These are phyloP conservation scores for Entosphenus tridentatus DNA, from an alignment of 2,113 vertebrate genomes.

Conservation along the genomic window DNA sequence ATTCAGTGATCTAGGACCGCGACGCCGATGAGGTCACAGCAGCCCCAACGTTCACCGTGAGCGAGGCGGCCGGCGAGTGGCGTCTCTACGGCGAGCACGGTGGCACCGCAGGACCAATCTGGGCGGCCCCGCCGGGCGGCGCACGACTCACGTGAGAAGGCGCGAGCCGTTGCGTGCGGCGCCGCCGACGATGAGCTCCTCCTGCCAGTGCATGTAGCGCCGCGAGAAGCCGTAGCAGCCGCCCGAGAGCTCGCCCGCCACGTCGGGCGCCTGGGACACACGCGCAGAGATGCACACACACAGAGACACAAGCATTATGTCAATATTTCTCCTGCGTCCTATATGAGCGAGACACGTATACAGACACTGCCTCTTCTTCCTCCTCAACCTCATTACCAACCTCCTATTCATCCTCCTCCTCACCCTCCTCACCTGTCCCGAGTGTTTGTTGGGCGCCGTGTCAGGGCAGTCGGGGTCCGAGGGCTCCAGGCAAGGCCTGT, in stretches of 20 bases:
- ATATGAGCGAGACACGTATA: too few species aligned
- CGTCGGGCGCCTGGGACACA: constrained; percentile 35
- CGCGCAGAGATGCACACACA: too few species aligned
- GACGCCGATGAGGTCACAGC: too few species aligned
- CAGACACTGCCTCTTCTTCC: too few species aligned
- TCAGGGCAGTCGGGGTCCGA: constrained; percentile 52
- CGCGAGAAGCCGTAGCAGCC: constrained; percentile 89
- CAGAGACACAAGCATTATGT: too few species aligned
- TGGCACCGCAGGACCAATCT: too few species aligned
- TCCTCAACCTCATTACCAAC: background rate
- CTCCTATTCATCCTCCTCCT: background rate
- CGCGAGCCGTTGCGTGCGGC: constrained; percentile 13
- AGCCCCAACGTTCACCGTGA: too few species aligned
- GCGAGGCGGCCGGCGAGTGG: too few species aligned
- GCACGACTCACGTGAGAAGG: background rate
- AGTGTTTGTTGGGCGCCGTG: constrained; percentile 62
- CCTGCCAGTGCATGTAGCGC: constrained; percentile 98
- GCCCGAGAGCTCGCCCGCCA: constrained; percentile 40
- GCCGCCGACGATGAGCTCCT: constrained; percentile 76
- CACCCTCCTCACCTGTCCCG: constrained; percentile 20
- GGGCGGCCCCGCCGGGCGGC: too few species aligned
- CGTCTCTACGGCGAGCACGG: too few species aligned
- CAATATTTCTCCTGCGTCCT: too few species aligned
- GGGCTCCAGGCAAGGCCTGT: constrained; percentile 64
- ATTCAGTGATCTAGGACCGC: too few species aligned